Conservation (phyloP, 1,140 invertebrate species). For the Trichoplusia ni region DNA sequence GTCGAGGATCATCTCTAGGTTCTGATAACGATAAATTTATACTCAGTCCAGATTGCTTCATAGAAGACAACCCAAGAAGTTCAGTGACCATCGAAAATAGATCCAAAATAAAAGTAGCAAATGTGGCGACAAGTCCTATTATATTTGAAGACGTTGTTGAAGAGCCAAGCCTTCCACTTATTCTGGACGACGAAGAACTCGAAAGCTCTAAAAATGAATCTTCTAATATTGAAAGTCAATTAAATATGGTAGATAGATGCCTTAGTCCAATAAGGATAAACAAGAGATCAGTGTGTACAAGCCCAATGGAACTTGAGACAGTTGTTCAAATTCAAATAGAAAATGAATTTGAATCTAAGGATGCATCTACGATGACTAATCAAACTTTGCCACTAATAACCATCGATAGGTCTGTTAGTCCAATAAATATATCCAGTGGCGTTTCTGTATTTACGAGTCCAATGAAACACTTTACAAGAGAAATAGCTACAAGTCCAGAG, state of each 20-base stretch:
- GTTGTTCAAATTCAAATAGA: too few relatives aligned
- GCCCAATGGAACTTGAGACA: too few relatives aligned
- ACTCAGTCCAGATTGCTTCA: constrained; percentile 59
- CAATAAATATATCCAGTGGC: background rate
- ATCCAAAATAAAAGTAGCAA: background rate
- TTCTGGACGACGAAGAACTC: too few relatives aligned
- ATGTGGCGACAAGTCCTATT: constrained; percentile 45
- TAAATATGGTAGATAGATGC: too few relatives aligned
- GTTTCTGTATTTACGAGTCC: background rate
- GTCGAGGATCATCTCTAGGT: constrained; percentile 58
- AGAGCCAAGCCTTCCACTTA: too few relatives aligned
- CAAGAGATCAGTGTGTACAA: too few relatives aligned
- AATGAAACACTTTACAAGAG: background rate
- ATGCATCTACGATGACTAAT: background rate
- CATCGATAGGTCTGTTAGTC: background rate
- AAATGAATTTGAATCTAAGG: background rate
- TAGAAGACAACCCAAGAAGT: constrained; percentile 38
- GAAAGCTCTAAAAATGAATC: too few relatives aligned
- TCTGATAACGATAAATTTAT: constrained; percentile 67
- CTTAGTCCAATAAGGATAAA: too few relatives aligned
- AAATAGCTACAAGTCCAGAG: constrained; percentile 37
- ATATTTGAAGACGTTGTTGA: background rate
- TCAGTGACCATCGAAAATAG: constrained; percentile 29
- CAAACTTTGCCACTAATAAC: background rate
- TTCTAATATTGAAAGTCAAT: too few relatives aligned